Conservation (phyloP, 2,888 invertebrate species). For the Drosophila setosimentum region DNA sequence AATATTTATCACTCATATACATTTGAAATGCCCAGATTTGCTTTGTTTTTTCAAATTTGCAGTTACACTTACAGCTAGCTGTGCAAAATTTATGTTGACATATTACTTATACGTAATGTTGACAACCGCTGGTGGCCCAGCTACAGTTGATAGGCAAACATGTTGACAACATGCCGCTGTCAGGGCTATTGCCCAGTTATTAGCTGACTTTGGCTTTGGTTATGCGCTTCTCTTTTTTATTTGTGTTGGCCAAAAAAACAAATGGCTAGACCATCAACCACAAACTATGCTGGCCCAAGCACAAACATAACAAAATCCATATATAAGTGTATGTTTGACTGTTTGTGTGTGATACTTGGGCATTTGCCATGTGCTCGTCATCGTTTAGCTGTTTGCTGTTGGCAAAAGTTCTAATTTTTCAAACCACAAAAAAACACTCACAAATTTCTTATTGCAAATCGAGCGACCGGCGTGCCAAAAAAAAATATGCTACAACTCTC, state of each 20-base stretch:
- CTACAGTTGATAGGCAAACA: conserved; percentile 48
- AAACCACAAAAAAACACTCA: conserved; percentile 62
- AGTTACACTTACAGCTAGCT: conserved; percentile 11
- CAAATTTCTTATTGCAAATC: conserved; percentile 79
- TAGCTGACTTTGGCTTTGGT: conserved; percentile 58
- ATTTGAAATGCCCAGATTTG: not conserved
- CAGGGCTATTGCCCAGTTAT: conserved; percentile 59
- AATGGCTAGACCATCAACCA: conserved; percentile 75
- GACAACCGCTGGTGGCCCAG: conserved; percentile 12
- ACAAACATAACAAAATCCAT: conserved; percentile 40
- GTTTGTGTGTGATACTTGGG: conserved; percentile 50
- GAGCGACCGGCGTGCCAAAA: conserved; percentile 69
- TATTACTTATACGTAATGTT: conserved; percentile 58
- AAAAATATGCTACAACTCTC: conserved; percentile 60
- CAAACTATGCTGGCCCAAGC: conserved; percentile 66
- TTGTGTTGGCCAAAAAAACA: conserved; percentile 58
- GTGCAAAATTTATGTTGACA: conserved; percentile 27
- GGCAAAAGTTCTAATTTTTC: conserved; percentile 80
- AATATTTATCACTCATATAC: not conserved
- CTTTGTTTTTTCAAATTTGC: conserved; percentile 19
- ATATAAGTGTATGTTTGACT: conserved; percentile 27
- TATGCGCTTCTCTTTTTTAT: conserved; percentile 15
- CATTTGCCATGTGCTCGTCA: conserved; percentile 60
- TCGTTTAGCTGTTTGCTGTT: conserved; percentile 59
- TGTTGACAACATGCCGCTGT: conserved; percentile 54